Evolutionary conservation across 1,140 invertebrate genomes (phyloP).

Genomic region (Rhopalosiphum padi): DNA sequence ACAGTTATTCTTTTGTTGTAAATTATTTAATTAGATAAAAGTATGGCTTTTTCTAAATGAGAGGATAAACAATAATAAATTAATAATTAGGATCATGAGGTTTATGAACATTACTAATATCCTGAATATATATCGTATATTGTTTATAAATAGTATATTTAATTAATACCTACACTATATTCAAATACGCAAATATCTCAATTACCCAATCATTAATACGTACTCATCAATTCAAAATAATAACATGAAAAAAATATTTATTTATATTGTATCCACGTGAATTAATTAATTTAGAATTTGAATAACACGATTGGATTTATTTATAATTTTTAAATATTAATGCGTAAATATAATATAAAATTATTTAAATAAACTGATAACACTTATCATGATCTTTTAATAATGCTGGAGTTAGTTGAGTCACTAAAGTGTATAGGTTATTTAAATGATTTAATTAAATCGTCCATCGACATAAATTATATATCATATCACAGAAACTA

Average conservation of each 20-base stretch:
- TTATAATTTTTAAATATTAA: neutral
- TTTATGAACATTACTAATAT: neutral
- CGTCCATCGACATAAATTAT: neutral
- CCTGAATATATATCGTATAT: neutral
- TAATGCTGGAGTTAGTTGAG: neutral
- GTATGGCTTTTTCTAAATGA: neutral
- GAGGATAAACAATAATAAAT: neutral
- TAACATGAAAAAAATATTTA: too few relatives aligned
- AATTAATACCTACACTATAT: neutral
- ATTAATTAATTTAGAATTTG: too few relatives aligned
- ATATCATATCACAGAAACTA: neutral
- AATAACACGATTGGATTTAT: neutral
- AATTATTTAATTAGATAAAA: neutral
- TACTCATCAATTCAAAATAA: too few relatives aligned
- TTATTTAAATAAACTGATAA: neutral
- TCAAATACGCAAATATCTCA: neutral
- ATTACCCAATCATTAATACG: neutral
- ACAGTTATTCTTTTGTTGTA: neutral
- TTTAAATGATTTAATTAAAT: neutral
- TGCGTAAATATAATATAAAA: neutral
- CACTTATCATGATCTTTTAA: neutral
- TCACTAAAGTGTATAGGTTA: neutral
- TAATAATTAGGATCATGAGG: neutral
- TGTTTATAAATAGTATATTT: neutral
- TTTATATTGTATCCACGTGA: neutral